These are phyloP conservation scores for Sinocyclocheilus maitianheensis DNA, from an alignment of 2,113 vertebrate genomes.

Conservation along the genomic window DNA sequence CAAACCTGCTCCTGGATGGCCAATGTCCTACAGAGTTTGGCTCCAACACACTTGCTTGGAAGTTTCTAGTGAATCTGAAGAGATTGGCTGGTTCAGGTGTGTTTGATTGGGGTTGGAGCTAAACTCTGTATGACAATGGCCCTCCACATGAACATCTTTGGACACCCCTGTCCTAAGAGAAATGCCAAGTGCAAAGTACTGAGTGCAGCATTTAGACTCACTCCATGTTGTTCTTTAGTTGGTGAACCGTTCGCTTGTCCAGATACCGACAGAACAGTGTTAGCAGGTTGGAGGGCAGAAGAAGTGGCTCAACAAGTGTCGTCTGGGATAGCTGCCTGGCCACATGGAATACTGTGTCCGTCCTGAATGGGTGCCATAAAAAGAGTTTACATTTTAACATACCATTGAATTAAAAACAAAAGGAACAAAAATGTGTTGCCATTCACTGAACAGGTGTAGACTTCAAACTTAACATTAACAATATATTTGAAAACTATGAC, in stretches of 20 bases:
- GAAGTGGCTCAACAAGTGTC: constrained; percentile 86
- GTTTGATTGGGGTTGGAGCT: no score
- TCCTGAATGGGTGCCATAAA: constrained; percentile 73
- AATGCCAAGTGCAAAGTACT: background rate
- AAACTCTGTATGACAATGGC: background rate
- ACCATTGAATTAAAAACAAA: background rate
- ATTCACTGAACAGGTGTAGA: background rate
- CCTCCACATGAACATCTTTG: background rate
- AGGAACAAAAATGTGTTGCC: background rate
- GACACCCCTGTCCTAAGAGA: background rate
- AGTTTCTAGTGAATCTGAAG: no score
- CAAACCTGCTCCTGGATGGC: no score
- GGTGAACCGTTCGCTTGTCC: constrained; percentile 86
- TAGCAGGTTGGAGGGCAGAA: constrained; percentile 89
- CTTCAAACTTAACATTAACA: background rate
- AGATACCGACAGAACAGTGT: constrained; percentile 91
- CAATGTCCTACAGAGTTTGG: no score
- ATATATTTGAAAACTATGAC: background rate
- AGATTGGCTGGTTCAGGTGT: no score
- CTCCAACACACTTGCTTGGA: no score
- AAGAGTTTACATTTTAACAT: background rate
- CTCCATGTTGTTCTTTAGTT: constrained; percentile 89
- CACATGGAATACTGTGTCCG: constrained; percentile 85
- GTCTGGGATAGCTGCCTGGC: constrained; percentile 85
- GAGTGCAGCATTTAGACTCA: constrained; percentile 65